Base-by-base conservation (phyloP, 2,113 vertebrate species). In the Anser brachyrhynchus region DNA sequence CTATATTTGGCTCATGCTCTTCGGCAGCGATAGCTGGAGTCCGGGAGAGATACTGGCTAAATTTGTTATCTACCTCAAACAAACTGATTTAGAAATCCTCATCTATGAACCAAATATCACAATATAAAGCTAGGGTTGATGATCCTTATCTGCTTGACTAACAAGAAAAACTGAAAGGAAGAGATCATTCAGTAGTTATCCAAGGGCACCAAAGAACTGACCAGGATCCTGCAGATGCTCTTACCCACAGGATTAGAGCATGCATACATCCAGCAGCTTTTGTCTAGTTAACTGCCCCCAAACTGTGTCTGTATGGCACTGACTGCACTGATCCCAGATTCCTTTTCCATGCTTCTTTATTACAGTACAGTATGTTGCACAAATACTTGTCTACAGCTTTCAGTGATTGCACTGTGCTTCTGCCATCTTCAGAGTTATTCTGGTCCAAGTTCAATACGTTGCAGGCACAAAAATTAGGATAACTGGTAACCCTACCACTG, bases 331-430 rank as follows among this genome's bases (percentile, higher is more conserved):
- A 37, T 22, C 28, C 15, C 33, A 52, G 13, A 26, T 58, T 67
- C 41, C 8, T 35, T 37, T 29, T 59, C 37, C 19, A 44, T 11
- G 12, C 1, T 59, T 4, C 29, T 0, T 0, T 41, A n/a, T 55
- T 31, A 44, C 26, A n/a, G 13, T 20, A 37, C 19, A 25, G 39
- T 13, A 19, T 20, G 11, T 4, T 44, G 15, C 21, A 69, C 7
- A 73, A 70, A 22, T 29, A 65, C 23, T 18, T 62, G 28, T 49
- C 19, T 39, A 29, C 28, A 73, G 37, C 54, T 55, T 57, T 23
- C 22, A 65, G 15, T 16, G 33, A 26, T 5, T 43, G 6, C 17
- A 57, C 14, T 21, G 29, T 29, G 37, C 10, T 41, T 43, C 29
- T 31, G 29, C 28, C 10, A 59, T 10, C n/a, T 79, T 71, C 41